A percentile compares a stretch with the other conserved stretches of the same genome.
Conservation (phyloP, 2,797 vertebrate genomes). For the Rousettus madagascariensis region DNA sequence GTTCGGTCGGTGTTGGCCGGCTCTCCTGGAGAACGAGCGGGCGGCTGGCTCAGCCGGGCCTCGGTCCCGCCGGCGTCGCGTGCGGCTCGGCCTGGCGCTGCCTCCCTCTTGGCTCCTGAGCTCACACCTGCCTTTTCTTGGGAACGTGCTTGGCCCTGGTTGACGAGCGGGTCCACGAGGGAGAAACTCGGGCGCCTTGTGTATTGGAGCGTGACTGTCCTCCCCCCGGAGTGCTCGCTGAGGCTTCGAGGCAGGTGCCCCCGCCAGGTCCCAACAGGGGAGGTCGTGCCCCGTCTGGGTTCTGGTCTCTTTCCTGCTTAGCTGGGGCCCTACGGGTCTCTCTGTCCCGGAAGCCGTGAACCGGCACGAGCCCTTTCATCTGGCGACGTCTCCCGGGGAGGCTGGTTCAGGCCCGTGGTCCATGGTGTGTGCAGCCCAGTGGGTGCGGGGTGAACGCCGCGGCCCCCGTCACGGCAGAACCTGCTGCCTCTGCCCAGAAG, state of each 20-base stretch:
- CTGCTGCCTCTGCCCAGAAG: too few species aligned
- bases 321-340: neutral
- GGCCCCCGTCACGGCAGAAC: too few species aligned
- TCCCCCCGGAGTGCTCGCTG: neutral
- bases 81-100: too few species aligned
- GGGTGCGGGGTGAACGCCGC: too few species aligned
- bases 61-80: too few species aligned
- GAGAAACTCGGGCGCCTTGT: accelerated
- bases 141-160: accelerated
- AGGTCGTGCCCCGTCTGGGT: neutral
- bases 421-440: too few species aligned
- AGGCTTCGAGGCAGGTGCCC: neutral
- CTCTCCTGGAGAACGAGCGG: neutral
- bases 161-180: accelerated
- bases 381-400: too few species aligned
- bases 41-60: accelerated
- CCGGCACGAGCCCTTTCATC: neutral
- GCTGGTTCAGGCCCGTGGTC: too few species aligned
- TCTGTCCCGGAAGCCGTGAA: neutral
- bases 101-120: neutral
- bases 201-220: neutral
- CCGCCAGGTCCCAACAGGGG: accelerated
- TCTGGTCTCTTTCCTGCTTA: neutral
- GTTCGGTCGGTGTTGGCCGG: too few species aligned
- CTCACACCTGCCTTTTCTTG: neutral